These are phyloP conservation scores for Drosophila persimilis DNA, from an alignment of 1,140 invertebrate species.

Conservation along the genomic window DNA sequence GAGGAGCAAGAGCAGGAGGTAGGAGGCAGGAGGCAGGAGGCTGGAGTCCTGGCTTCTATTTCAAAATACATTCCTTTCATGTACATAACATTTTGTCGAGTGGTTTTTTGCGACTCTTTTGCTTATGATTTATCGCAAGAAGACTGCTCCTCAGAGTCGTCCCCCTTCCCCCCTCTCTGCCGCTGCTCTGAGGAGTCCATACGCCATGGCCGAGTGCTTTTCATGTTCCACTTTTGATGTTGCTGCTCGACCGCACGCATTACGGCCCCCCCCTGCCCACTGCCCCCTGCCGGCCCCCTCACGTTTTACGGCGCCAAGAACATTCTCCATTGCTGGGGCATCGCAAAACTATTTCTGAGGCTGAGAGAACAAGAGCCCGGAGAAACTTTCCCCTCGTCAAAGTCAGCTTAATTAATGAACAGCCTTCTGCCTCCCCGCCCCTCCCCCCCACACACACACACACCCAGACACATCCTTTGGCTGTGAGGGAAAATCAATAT, in stretches of 20 bases:
- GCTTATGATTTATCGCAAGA: slow-evolving; percentile 52
- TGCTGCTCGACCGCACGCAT: slow-evolving; percentile 62
- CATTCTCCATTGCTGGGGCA: slow-evolving; percentile 33
- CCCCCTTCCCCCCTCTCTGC: not conserved
- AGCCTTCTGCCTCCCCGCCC: slow-evolving; percentile 13
- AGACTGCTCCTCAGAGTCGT: slow-evolving; percentile 1
- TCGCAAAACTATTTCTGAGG: slow-evolving; percentile 34
- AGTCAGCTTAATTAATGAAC: slow-evolving; percentile 77
- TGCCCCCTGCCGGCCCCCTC: too few relatives aligned
- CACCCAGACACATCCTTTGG: not conserved
- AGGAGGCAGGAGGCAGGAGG: slow-evolving; percentile 18
- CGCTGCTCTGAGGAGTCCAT: slow-evolving; percentile 7
- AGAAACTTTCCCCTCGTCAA: slow-evolving; percentile 73
- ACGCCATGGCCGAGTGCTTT: slow-evolving; percentile 65
- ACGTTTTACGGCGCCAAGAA: too few relatives aligned
- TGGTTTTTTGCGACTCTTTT: slow-evolving; percentile 47
- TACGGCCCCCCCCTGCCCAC: slow-evolving; percentile 10
- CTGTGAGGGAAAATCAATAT: slow-evolving; percentile 65
- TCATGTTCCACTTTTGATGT: slow-evolving; percentile 73
- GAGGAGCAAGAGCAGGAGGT: slow-evolving; percentile 11
- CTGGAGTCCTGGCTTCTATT: slow-evolving; percentile 15
- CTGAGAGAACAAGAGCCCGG: not conserved
- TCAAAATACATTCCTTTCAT: slow-evolving; percentile 42
- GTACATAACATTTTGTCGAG: slow-evolving; percentile 49
- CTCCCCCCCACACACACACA: slow-evolving; percentile 8